Evolutionary conservation across 2,888 invertebrate genomes (phyloP).

Genomic region (Glyphotaelius pellucidus): DNA sequence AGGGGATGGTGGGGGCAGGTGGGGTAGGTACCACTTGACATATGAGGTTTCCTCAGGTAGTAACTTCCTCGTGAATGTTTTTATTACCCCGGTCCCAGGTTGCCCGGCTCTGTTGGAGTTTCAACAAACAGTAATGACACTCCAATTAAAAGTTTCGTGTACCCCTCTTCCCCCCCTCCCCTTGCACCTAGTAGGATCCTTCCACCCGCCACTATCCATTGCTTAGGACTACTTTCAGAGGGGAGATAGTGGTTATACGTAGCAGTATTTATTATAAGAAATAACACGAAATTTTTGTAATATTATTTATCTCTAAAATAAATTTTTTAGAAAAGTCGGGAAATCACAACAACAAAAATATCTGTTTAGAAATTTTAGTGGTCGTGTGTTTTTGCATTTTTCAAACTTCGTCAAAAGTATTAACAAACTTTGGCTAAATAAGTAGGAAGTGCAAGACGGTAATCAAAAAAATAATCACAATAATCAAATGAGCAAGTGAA

Average conservation of each 20-base stretch:
- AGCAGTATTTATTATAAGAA: neutral
- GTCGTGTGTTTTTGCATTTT: no score
- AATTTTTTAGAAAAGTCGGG: no score
- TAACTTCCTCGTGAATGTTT: constrained; percentile 48
- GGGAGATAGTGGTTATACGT: neutral
- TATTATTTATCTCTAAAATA: neutral
- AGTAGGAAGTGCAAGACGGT: no score
- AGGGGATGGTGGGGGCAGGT: neutral
- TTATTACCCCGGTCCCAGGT: constrained; percentile 54
- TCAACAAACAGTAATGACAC: constrained; percentile 73
- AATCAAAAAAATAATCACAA: no score
- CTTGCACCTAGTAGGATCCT: neutral
- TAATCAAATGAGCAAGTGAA: no score
- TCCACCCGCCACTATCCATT: constrained; percentile 37
- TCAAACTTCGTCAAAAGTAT: no score
- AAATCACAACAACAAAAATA: no score
- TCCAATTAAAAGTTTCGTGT: constrained; percentile 77
- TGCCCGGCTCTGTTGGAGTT: constrained; percentile 59
- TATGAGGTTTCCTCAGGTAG: constrained; percentile 39
- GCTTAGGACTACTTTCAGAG: constrained; percentile 30
- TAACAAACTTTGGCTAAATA: no score
- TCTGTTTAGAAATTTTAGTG: no score
- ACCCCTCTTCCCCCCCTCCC: constrained; percentile 27
- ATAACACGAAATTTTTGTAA: neutral
- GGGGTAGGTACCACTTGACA: constrained; percentile 10